These are phyloP conservation scores for Netelia melanura DNA, from an alignment of 2,888 invertebrate species.

Conservation along the genomic window DNA sequence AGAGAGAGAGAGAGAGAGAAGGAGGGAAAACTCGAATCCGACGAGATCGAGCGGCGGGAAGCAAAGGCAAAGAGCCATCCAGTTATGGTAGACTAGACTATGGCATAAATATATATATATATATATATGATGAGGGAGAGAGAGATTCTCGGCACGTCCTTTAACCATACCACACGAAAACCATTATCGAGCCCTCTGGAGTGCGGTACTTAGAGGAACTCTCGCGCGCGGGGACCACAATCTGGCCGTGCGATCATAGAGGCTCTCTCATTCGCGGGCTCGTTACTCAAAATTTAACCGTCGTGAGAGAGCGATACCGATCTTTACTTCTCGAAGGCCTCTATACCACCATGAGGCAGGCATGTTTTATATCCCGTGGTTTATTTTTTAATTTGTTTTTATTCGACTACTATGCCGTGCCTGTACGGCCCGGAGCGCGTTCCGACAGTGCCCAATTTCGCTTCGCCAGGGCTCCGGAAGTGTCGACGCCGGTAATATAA, in stretches of 20 bases:
- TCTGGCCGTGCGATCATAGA: constrained; percentile 55
- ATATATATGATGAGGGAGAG: background rate
- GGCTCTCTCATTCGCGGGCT: constrained; percentile 43
- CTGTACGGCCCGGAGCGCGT: constrained; percentile 5
- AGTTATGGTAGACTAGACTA: constrained; percentile 41
- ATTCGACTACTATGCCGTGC: constrained; percentile 17
- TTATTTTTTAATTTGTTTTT: constrained; percentile 27
- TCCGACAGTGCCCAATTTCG: constrained; percentile 58
- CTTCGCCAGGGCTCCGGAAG: constrained; percentile 52
- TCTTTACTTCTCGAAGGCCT: constrained; percentile 34
- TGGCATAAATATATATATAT: background rate
- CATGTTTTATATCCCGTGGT: constrained; percentile 39
- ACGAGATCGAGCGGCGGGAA: constrained; percentile 1
- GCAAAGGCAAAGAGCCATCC: constrained; percentile 21
- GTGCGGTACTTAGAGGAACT: constrained; percentile 58
- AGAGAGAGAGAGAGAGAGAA: background rate
- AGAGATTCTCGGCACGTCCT: constrained; percentile 28
- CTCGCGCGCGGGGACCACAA: constrained; percentile 46
- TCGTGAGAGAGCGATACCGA: constrained; percentile 61
- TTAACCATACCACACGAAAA: constrained; percentile 48
- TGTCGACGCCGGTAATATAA: constrained; percentile 64
- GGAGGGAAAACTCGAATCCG: background rate
- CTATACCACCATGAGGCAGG: background rate
- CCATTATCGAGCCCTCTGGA: constrained; percentile 58
- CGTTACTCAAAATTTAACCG: constrained; percentile 67